Evolutionary conservation across 2,888 invertebrate genomes (phyloP).

Genomic region (Phyto melanocephala): DNA sequence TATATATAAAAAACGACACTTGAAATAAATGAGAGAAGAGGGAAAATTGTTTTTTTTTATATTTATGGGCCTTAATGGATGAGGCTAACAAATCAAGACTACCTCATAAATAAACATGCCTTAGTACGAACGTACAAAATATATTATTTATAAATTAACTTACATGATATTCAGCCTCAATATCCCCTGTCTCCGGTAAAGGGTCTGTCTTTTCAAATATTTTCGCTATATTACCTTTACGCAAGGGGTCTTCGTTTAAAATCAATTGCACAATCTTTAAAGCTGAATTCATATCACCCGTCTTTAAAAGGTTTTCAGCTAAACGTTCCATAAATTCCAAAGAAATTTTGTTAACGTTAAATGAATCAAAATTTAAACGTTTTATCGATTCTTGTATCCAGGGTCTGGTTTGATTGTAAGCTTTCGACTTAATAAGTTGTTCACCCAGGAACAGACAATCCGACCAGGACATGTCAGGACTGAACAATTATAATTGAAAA

Average conservation of each 20-base stretch:
- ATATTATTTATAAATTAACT: too few species aligned
- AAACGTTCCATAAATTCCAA: conserved; percentile 72
- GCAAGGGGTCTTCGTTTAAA: conserved; percentile 86
- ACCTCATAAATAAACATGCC: too few species aligned
- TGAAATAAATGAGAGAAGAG: too few species aligned
- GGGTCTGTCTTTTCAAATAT: conserved; percentile 64
- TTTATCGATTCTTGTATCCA: conserved; percentile 96
- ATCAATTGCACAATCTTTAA: conserved; percentile 91
- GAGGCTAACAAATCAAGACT: too few species aligned
- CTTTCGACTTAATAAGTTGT: conserved; percentile 92
- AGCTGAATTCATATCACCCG: conserved; percentile 89
- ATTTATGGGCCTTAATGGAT: too few species aligned
- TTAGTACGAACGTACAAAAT: too few species aligned
- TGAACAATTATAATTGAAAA: conserved; percentile 66
- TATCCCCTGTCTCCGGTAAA: conserved; percentile 4
- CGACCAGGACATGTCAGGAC: conserved; percentile 86
- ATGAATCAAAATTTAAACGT: conserved; percentile 83
- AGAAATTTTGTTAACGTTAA: conserved; percentile 62
- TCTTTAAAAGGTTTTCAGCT: conserved; percentile 71
- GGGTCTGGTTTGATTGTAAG: conserved; percentile 93
- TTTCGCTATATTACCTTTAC: conserved; percentile 86
- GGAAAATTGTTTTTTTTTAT: too few species aligned
- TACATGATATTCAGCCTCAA: conserved; percentile 54
- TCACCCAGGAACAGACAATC: conserved; percentile 97
- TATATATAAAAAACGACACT: too few species aligned